phyloP scores from a whole-genome alignment of 2,797 vertebrate species.

The Sylvilagus floridanus region DNA sequence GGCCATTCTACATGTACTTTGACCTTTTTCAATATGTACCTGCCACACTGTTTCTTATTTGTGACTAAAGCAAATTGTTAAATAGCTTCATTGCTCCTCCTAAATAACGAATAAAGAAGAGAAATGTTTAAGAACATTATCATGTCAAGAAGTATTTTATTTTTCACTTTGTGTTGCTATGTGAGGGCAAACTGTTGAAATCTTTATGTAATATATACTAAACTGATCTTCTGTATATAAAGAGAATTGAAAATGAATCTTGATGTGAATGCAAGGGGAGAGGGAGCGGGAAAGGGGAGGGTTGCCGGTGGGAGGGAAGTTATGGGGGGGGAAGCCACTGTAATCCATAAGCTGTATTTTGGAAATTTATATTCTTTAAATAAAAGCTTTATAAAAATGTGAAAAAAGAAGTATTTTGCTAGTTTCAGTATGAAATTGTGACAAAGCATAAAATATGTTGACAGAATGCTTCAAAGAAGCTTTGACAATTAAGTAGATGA shows the following conservation, averaged over 20 bases:
- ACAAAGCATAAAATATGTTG: neutral
- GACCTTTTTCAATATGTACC: neutral
- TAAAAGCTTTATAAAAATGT: too few relatives aligned
- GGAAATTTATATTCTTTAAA: too few relatives aligned
- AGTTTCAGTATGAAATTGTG: slow-evolving; percentile 23
- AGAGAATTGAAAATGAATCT: too few relatives aligned
- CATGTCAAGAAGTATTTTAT: neutral
- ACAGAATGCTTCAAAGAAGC: neutral
- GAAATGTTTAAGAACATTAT: neutral
- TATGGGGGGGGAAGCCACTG: too few relatives aligned
- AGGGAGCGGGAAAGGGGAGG: too few relatives aligned
- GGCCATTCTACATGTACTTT: neutral
- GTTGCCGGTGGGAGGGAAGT: too few relatives aligned
- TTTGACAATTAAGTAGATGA: neutral
- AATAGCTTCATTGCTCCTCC: neutral
- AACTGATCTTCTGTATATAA: too few relatives aligned
- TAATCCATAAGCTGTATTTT: too few relatives aligned
- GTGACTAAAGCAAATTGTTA: slow-evolving; percentile 15
- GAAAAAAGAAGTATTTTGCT: neutral
- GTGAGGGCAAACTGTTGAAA: too few relatives aligned
- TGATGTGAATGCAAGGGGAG: too few relatives aligned
- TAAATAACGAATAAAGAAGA: neutral
- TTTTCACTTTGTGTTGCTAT: too few relatives aligned
- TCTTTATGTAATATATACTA: too few relatives aligned
- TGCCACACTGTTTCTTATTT: neutral